These are phyloP conservation scores for Heterodera schachtii DNA, from an alignment of 1,140 invertebrate species.

Conservation along the genomic window DNA sequence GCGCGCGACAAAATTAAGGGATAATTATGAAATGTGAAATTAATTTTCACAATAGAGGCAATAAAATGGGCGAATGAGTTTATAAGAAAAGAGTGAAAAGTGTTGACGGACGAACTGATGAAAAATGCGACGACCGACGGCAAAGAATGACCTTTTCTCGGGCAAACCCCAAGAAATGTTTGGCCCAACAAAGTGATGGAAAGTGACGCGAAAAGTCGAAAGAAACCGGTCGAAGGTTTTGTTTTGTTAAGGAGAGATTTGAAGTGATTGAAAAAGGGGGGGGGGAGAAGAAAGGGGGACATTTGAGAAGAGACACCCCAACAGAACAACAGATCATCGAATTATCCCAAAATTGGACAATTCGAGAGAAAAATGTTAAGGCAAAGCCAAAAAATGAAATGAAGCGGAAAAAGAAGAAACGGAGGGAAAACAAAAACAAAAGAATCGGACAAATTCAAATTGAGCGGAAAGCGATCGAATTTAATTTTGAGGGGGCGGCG, in stretches of 20 bases:
- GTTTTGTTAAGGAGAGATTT: no score
- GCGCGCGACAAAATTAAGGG: no score
- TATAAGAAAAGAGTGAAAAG: background rate
- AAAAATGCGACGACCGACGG: background rate
- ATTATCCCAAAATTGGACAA: background rate
- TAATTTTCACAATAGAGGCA: no score
- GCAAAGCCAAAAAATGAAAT: background rate
- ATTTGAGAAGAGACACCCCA: no score
- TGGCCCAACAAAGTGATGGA: background rate
- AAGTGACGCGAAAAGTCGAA: background rate
- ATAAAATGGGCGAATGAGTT: no score
- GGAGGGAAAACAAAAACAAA: background rate
- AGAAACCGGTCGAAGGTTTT: conserved; percentile 1
- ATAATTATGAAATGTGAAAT: no score
- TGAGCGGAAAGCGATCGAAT: background rate
- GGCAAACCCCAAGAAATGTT: background rate
- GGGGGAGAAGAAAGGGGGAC: background rate
- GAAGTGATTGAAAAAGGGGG: background rate
- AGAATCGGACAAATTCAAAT: background rate
- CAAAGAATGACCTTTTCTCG: background rate
- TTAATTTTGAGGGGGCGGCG: no score
- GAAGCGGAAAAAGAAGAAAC: background rate
- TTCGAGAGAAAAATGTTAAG: background rate
- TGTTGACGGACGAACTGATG: background rate
- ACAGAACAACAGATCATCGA: background rate